Percentiles rank a stretch among this genome's conserved stretches.
phyloP scores from a whole-genome alignment of 2,888 invertebrate species.

The Epiblema foenella region DNA sequence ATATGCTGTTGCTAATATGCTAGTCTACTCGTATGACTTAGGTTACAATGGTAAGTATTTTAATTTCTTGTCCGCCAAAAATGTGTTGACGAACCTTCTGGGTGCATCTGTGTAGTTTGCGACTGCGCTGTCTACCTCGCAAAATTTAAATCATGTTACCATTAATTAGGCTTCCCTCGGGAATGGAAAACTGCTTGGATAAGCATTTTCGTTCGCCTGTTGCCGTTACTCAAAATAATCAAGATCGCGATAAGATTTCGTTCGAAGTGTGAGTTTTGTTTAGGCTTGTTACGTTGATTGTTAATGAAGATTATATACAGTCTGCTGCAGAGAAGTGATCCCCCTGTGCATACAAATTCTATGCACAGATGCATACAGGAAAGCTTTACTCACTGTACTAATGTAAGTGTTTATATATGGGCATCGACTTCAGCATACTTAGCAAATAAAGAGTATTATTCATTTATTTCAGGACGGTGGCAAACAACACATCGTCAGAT shows the following conservation, averaged over 20 bases:
- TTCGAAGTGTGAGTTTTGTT: constrained; percentile 22
- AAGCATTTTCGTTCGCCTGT: constrained; percentile 43
- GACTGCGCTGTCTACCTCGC: constrained; percentile 34
- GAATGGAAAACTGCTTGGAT: constrained; percentile 38
- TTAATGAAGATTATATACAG: not conserved
- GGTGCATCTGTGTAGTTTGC: not conserved
- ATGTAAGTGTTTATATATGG: too few species aligned
- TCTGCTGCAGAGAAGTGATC: not conserved
- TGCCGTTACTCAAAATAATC: constrained; percentile 41
- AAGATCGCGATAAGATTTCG: constrained; percentile 34
- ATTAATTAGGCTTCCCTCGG: constrained; percentile 44
- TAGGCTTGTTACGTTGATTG: constrained; percentile 2
- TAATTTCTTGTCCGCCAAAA: not conserved
- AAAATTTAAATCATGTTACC: constrained; percentile 44
- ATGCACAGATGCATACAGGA: too few species aligned
- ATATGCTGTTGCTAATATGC: too few species aligned
- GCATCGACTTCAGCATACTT: too few species aligned
- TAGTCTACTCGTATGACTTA: too few species aligned
- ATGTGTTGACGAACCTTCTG: not conserved
- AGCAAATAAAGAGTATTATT: too few species aligned
- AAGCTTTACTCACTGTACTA: too few species aligned
- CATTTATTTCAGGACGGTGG: too few species aligned
- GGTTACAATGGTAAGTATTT: too few species aligned
- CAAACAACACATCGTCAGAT: too few species aligned
- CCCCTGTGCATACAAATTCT: too few species aligned